A percentile compares a stretch with the other conserved stretches of the same genome.
Evolutionary conservation across 2,797 vertebrate genomes (phyloP).

Genomic region (Coendou prehensilis): DNA sequence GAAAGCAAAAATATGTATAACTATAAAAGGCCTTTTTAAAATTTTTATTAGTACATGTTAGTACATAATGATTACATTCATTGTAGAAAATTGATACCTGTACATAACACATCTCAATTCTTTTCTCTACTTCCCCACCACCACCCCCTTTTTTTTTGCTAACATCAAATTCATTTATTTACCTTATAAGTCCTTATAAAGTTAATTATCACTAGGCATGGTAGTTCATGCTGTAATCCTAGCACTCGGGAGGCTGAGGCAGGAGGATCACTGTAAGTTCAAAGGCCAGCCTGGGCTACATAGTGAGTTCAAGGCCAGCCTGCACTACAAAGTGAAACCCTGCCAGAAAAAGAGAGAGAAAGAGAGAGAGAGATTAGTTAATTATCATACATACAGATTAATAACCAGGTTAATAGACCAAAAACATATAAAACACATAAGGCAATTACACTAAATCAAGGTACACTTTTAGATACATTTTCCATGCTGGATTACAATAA

Average conservation of each 20-base stretch:
- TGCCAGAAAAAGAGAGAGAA: neutral
- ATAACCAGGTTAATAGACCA: neutral
- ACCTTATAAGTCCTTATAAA: too few relatives aligned
- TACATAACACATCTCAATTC: neutral
- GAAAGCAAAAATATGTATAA: neutral
- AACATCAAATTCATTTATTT: neutral
- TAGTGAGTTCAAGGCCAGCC: neutral
- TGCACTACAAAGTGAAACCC: neutral
- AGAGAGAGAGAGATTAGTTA: neutral
- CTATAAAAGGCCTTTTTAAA: too few relatives aligned
- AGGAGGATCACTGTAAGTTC: neutral
- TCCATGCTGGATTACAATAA: too few relatives aligned
- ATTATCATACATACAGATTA: neutral
- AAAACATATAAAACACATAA: too few relatives aligned
- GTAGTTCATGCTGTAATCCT: neutral
- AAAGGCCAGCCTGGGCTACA: neutral
- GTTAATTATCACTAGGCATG: too few relatives aligned
- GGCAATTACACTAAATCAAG: too few relatives aligned
- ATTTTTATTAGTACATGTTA: neutral
- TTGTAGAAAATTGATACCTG: neutral
- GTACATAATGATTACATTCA: neutral
- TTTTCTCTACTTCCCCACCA: neutral
- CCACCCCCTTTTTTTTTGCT: too few relatives aligned
- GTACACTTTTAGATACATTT: too few relatives aligned
- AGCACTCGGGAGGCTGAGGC: neutral